Evolutionary conservation across 1,140 invertebrate genomes (phyloP).

Genomic region (Pararge aegeria): DNA sequence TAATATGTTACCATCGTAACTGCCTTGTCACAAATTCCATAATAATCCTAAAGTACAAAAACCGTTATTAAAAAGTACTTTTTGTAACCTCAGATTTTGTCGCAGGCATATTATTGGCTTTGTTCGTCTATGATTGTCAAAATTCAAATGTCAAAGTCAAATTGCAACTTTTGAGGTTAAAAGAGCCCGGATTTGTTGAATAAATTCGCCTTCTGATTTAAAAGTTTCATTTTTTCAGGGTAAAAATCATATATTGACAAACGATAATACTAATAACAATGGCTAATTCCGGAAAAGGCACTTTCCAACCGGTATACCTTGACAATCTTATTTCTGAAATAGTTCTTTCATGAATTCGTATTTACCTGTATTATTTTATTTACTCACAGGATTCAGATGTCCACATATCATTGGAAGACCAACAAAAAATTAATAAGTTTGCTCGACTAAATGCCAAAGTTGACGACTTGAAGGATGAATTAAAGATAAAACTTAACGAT

Average conservation of each 20-base stretch:
- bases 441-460: slow-evolving; percentile 95
- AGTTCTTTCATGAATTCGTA: slow-evolving; percentile 5
- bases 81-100: too few relatives aligned
- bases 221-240: slow-evolving; percentile 2
- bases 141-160: neutral
- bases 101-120: too few relatives aligned
- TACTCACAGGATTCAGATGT: slow-evolving; percentile 90
- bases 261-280: slow-evolving; percentile 22
- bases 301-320: slow-evolving; percentile 57
- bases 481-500: slow-evolving; percentile 94
- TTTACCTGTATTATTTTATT: slow-evolving; percentile 11
- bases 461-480: slow-evolving; percentile 94
- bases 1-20: too few relatives aligned
- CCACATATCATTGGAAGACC: slow-evolving; percentile 97
- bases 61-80: too few relatives aligned
- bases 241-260: neutral
- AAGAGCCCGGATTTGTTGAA: too few relatives aligned
- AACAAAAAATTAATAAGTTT: slow-evolving; percentile 98
- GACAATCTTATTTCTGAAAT: slow-evolving; percentile 12
- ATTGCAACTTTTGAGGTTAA: slow-evolving; percentile 4
- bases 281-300: slow-evolving; percentile 69
- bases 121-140: too few relatives aligned
- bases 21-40: too few relatives aligned
- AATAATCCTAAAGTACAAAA: too few relatives aligned
- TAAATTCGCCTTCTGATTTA: neutral